Evolutionary conservation across 2,888 invertebrate species (phyloP).

Genomic region (Ophion ventricosus): DNA sequence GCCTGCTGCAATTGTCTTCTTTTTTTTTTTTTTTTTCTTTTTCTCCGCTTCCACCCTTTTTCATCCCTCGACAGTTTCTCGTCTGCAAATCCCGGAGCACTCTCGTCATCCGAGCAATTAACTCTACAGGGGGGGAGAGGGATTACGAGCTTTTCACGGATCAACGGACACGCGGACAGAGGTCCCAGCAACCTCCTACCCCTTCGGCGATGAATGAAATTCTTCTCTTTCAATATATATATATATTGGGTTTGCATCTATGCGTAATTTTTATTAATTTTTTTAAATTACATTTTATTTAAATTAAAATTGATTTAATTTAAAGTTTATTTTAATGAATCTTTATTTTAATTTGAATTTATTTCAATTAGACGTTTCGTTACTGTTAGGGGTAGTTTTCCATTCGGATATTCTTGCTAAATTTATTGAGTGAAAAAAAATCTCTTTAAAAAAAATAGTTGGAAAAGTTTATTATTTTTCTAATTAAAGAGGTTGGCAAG

Average conservation of each 20-base stretch:
- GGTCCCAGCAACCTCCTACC: neutral
- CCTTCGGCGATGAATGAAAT: constrained; percentile 32
- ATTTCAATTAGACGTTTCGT: no score
- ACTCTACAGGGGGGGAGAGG: constrained; percentile 32
- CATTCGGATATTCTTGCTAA: no score
- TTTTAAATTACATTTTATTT: no score
- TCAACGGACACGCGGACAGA: constrained; percentile 30
- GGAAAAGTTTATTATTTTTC: neutral
- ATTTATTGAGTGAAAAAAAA: no score
- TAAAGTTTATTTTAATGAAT: no score
- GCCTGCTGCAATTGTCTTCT: neutral
- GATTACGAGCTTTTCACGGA: constrained; percentile 52
- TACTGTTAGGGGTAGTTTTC: no score
- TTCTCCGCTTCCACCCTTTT: neutral
- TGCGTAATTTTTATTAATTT: no score
- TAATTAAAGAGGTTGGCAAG: neutral
- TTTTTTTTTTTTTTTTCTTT: constrained; percentile 6
- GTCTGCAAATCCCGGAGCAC: constrained; percentile 26
- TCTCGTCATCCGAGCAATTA: constrained; percentile 52
- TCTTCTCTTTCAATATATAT: constrained; percentile 21
- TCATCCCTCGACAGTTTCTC: constrained; percentile 2
- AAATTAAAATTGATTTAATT: no score
- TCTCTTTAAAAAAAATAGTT: neutral
- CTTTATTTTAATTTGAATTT: no score
- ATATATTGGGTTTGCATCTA: no score